Base-by-base conservation (phyloP, 2,797 vertebrate species). In the Chelmon rostratus region DNA sequence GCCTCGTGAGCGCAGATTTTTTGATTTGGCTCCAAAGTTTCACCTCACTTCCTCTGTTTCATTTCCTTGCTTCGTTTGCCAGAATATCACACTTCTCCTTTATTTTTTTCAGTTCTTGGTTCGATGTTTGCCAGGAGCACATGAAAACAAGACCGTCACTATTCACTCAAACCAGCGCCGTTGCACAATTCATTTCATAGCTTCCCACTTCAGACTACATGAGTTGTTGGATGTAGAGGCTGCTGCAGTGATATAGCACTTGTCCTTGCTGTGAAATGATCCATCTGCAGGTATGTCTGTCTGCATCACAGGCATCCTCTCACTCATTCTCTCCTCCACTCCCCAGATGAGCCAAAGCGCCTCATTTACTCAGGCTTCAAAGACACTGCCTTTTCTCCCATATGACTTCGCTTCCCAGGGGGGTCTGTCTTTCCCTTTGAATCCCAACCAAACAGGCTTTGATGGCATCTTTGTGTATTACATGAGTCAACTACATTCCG, bases 321-420 rank as follows among this genome's bases (percentile, higher is more conserved):
- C 68, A 44, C 83, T 88, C 70, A 75, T 86, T 90, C 82, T 86
- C 85, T 87, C 68, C 74, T 85, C 80, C 79, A 65, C 82, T 90
- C 85, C 86, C 88, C 73, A 90, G 81, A 91, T 89, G 91, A 92
- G 92, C 86, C 66, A 93, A 93, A 89, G 93, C 47, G 72, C 89
- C 93, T 94, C 85, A 93, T 95, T 94, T 95, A 92, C 87, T 92
- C 86, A 83, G 71, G 90, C 94, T 93, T 95, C 93, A 95, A 94
- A 94, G 90, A 75, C 91, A 56, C 70, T 86, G 87, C 91, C 87
- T 92, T 91, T 90, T 88, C 88, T 91, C 93, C 91, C 92, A 84
- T 73, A 90, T 92, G 91, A 93, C 85, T 90, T 79, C 0, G 6
- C 79, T 82, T 92, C 91, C 88, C 91, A 78, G 56, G 86, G 86